Conservation (phyloP, 2,113 vertebrate genomes). For the Collichthys lucidus region DNA sequence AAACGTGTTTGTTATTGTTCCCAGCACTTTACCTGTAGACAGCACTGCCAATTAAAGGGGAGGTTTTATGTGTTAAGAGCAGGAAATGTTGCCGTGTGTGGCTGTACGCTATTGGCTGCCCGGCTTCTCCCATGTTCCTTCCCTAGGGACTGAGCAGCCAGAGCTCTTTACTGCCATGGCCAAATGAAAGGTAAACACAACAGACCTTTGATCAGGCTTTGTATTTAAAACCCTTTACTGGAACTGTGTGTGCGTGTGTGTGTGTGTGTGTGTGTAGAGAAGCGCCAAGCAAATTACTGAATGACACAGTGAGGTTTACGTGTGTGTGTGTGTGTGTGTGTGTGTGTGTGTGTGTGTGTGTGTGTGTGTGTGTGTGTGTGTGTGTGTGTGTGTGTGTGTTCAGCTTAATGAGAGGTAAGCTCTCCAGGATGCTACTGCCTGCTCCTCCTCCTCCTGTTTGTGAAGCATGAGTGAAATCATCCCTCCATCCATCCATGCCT, state of each 20-base stretch:
- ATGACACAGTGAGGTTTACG: slow-evolving; percentile 49
- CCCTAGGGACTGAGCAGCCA: slow-evolving; percentile 60
- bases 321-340: slow-evolving; percentile 37
- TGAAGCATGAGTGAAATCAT: slow-evolving; percentile 65
- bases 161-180: slow-evolving; percentile 68
- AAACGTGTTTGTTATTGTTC: slow-evolving; percentile 84
- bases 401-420: slow-evolving; percentile 62
- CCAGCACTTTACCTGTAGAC: slow-evolving; percentile 76
- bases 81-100: slow-evolving; percentile 79
- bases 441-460: slow-evolving; percentile 60
- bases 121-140: slow-evolving; percentile 61
- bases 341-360: slow-evolving; percentile 50
- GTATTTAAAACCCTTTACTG: slow-evolving; percentile 69
- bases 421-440: slow-evolving; percentile 64
- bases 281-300: slow-evolving; percentile 41
- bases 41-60: slow-evolving; percentile 81
- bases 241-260: slow-evolving; percentile 30
- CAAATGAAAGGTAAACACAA: slow-evolving; percentile 79
- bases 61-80: slow-evolving; percentile 79
- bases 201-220: slow-evolving; percentile 78
- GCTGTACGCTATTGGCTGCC: slow-evolving; percentile 71
- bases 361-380: slow-evolving; percentile 43
- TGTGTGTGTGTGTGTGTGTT: slow-evolving; percentile 43
- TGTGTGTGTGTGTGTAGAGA: slow-evolving; percentile 20
- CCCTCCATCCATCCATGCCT: slow-evolving; percentile 54